Base-by-base conservation (phyloP, 2,113 vertebrate species). In the Perca schrenkii region DNA sequence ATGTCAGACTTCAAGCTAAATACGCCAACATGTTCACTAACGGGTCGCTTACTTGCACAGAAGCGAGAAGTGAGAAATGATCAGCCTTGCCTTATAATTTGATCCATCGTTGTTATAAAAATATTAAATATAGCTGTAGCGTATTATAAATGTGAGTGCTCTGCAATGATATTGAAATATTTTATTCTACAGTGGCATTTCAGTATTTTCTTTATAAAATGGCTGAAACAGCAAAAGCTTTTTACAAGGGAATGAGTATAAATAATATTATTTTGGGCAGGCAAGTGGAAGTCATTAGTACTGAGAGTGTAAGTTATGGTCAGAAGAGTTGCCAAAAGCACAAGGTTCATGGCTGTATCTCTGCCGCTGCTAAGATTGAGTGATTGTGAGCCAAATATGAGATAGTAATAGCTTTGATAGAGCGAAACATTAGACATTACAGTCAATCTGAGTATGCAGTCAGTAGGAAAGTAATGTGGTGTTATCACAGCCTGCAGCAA, bases 361-460 rank as follows among this genome's bases (percentile, higher is more conserved):
- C 63, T 75, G 76, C 86, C 84, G 87, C 84, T 85, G 76, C 77
- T 70, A 58, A 53, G 66, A 76, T 4, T 89, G 83, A 88, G 75
- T 90, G 85, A 90, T 86, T 86, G 83, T 28, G 74, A 85, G 74
- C 84, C 81, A 88, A 89, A 88, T 83, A 79, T 84, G 56, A 88
- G 84, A 88, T 84, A 88, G 65, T 81, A 87, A 66, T 47, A 64
- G 77, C 58, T 81, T 14, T 34, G 77, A 80, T 63, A 66, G 76
- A 78, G 72, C 36, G 16, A 80, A 91, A 86, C 79, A 87, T 84
- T 74, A 69, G 71, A 67, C 79, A 76, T 81, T 72, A 74, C 4
- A 63, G 84, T 83, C 73, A 74, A 50, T 87, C 58, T 50, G 46
- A 73, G 34, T 22, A 2, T 8, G 31, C 53, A 34, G 62, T 88